Evolutionary conservation across 35 echinoderm and acorn worm species (phyloP).

Genomic region (Lytechinus pictus): DNA sequence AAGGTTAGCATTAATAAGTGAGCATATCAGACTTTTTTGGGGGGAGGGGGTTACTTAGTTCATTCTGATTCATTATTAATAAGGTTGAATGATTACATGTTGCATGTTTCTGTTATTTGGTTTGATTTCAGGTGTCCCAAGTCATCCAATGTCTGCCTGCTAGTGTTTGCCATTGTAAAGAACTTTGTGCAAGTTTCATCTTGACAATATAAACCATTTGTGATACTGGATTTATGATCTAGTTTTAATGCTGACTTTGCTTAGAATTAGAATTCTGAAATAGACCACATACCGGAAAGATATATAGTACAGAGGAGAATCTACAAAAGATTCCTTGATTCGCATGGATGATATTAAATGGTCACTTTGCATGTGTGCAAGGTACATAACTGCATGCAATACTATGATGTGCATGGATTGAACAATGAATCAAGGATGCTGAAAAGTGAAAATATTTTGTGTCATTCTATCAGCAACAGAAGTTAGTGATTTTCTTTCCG

Average conservation of each 20-base stretch:
- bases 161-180: not conserved
- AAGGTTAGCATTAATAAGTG: no score
- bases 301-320: not conserved
- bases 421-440: not conserved
- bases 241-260: not conserved
- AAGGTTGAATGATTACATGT: not conserved
- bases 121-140: not conserved
- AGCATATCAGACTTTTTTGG: no score
- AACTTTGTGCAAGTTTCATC: not conserved
- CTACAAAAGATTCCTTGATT: not conserved
- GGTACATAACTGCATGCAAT: not conserved
- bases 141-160: not conserved
- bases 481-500: not conserved
- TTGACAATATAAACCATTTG: not conserved
- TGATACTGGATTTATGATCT: not conserved
- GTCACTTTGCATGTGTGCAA: not conserved
- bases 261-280: not conserved
- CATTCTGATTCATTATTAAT: no score
- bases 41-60: no score
- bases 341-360: not conserved
- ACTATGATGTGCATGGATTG: not conserved
- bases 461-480: not conserved
- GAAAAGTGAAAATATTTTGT: not conserved
- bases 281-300: not conserved
- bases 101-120: not conserved